Conservation (phyloP, 2,888 invertebrate genomes). For the Globia sparganii region DNA sequence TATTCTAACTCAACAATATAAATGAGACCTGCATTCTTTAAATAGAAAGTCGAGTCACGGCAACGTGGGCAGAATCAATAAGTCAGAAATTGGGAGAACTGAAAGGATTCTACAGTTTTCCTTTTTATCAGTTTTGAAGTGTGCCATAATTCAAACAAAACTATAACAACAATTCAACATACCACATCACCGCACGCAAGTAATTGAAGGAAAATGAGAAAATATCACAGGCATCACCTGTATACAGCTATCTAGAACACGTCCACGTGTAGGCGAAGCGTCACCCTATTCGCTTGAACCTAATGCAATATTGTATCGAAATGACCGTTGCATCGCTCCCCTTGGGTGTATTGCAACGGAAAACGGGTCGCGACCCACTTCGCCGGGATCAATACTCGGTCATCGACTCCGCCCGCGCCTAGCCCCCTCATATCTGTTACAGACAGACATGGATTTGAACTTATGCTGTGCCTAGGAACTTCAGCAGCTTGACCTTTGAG, state of each 20-base stretch:
- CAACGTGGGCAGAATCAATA: conserved; percentile 29
- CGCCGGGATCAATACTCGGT: conserved; percentile 89
- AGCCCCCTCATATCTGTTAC: conserved; percentile 74
- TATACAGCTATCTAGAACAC: conserved; percentile 8
- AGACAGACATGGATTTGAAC: conserved; percentile 63
- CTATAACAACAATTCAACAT: neutral
- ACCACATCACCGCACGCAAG: too few species aligned
- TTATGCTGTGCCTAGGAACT: conserved; percentile 37
- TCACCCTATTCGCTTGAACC: conserved; percentile 48
- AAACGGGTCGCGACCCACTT: conserved; percentile 89
- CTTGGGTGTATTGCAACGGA: conserved; percentile 84
- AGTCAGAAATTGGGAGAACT: conserved; percentile 16
- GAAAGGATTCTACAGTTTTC: conserved; percentile 7
- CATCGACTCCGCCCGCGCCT: conserved; percentile 86
- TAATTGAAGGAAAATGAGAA: neutral
- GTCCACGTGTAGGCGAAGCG: conserved; percentile 15
- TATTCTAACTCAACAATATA: conserved; percentile 7
- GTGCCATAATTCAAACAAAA: neutral
- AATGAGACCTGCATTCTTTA: conserved; percentile 34
- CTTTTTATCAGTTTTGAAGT: neutral
- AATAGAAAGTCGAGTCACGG: conserved; percentile 40
- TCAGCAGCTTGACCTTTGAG: conserved; percentile 30
- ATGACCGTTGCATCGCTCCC: conserved; percentile 79
- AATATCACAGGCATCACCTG: neutral
- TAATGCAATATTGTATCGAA: conserved; percentile 60